Evolutionary conservation across 2,113 vertebrate genomes (phyloP).

Genomic region (Mirza zaza): DNA sequence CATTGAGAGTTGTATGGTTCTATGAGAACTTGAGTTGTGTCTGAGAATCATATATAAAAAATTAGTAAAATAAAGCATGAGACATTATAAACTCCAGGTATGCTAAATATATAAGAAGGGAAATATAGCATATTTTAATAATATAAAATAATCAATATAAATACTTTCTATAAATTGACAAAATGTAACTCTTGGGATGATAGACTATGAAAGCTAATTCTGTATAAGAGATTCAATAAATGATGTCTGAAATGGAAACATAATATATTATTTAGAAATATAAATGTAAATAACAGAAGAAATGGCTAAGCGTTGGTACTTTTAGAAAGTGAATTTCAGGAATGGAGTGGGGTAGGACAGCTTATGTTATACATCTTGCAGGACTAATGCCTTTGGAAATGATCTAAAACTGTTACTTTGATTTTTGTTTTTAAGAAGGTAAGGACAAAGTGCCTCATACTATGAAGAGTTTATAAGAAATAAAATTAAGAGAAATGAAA

Average conservation of each 20-base stretch:
- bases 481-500: slow-evolving; percentile 15
- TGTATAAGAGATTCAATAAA: slow-evolving; percentile 4
- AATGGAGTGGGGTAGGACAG: neutral
- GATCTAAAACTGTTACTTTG: neutral
- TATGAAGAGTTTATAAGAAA: neutral
- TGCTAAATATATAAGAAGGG: neutral
- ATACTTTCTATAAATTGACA: neutral
- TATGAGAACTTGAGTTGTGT: neutral
- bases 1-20: slow-evolving; percentile 28
- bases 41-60: neutral
- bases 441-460: neutral
- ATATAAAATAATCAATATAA: slow-evolving; percentile 17
- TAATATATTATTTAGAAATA: slow-evolving; percentile 20
- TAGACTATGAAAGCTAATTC: neutral
- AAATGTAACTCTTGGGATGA: neutral
- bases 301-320: slow-evolving; percentile 37
- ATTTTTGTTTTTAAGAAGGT: neutral
- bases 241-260: slow-evolving; percentile 28
- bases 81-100: neutral
- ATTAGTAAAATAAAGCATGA: neutral
- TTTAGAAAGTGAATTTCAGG: slow-evolving; percentile 20
- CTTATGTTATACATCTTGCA: neutral
- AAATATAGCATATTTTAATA: neutral
- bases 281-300: neutral
- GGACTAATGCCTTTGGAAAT: neutral